Conservation (phyloP, 53 echinoderm and acorn worm genomes). For the Patiria pectinifera region DNA sequence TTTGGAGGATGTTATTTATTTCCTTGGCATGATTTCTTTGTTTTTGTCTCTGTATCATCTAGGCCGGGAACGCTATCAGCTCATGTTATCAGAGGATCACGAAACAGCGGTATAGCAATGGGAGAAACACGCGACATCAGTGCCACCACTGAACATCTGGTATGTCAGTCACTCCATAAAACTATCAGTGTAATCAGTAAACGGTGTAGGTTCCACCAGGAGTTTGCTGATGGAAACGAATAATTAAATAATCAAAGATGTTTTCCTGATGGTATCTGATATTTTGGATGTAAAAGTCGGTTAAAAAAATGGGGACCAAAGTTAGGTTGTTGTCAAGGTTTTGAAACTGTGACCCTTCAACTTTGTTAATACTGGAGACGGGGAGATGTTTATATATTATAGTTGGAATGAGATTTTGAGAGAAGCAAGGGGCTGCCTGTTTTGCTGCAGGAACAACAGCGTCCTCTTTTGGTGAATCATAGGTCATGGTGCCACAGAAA, state of each 20-base stretch:
- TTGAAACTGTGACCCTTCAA: neutral
- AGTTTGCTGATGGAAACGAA: neutral
- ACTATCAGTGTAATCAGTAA: neutral
- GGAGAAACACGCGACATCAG: neutral
- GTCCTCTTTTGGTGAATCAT: neutral
- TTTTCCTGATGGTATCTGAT: neutral
- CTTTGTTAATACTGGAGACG: neutral
- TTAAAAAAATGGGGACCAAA: neutral
- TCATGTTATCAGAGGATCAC: constrained; percentile 60
- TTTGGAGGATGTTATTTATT: neutral
- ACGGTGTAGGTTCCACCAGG: neutral
- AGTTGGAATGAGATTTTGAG: neutral
- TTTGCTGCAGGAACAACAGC: neutral
- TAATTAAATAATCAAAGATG: neutral
- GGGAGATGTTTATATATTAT: neutral
- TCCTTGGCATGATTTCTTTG: neutral
- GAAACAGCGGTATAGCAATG: constrained; percentile 62
- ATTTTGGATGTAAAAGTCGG: neutral
- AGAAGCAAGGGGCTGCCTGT: no score
- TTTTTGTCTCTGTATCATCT: neutral
- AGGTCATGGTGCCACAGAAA: neutral
- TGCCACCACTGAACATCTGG: neutral
- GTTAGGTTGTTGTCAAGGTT: neutral
- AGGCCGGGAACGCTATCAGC: constrained; percentile 65
- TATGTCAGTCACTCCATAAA: neutral